Percentiles rank a stretch among this genome's conserved stretches.
Conservation (phyloP, 2,888 invertebrate genomes). For the Amphimallon solstitiale region DNA sequence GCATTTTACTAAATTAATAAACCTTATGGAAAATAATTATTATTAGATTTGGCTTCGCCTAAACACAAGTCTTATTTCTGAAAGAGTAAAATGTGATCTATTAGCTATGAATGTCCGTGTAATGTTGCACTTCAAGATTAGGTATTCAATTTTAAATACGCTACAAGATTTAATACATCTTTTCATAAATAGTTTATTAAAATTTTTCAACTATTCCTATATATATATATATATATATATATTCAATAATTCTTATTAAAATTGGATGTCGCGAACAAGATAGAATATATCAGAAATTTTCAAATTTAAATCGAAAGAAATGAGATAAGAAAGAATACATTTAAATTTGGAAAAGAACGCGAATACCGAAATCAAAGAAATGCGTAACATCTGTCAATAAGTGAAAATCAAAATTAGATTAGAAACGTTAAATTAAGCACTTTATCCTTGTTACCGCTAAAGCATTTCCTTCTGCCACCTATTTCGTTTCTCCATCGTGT, state of each 20-base stretch:
- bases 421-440: constrained; percentile 18
- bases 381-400: constrained; percentile 18
- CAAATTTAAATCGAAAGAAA: background rate
- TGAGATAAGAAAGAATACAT: background rate
- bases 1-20: too few species aligned
- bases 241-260: background rate
- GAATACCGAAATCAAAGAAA: background rate
- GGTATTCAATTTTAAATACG: too few species aligned
- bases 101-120: too few species aligned
- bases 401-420: constrained; percentile 22
- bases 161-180: too few species aligned
- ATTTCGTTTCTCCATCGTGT: background rate
- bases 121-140: too few species aligned
- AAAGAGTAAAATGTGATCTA: too few species aligned
- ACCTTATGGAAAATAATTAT: too few species aligned
- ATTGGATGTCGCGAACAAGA: background rate
- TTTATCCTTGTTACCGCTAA: constrained; percentile 8
- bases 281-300: background rate
- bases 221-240: too few species aligned
- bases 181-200: too few species aligned
- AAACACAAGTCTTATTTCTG: too few species aligned
- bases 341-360: background rate
- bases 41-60: too few species aligned
- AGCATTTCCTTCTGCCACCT: background rate
- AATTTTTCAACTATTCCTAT: too few species aligned